Base-by-base conservation (phyloP, 2,797 vertebrate genomes). In the Hypotaenidia okinawae region DNA sequence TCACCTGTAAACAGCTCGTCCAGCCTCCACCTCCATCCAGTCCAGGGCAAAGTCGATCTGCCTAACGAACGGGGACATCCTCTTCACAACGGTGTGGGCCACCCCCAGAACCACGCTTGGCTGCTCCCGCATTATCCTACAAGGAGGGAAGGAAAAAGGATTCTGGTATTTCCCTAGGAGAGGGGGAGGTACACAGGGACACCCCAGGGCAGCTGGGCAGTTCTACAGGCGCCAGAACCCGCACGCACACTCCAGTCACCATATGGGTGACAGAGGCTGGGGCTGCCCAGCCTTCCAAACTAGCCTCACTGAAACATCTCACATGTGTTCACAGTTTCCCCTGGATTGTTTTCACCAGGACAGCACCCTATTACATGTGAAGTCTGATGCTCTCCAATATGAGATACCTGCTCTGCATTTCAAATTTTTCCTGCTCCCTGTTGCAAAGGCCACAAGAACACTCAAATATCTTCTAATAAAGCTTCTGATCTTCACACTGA, bases 21-120 rank as follows among this genome's bases (percentile, higher is more conserved):
- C 99, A 0, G 99, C 99, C 95, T 99, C 99, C 22, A 99, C 97
- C 58, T 99, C 99, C 99, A 99, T 99, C 99, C 99, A 99, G 95
- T 99, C 99, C 87, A 99, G 97, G 5, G 99, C 99, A 2, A 99
- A 99, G 96, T 99, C 99, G 3, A 99, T 99, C 93, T 99, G 99
- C 64, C 99, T 97, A 63, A 99, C 99, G 17, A 99, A 99, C 0
- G 99, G 97, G 0, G 99, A 99, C 98, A 99, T 97, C 55, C 99
- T 98, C 96, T 97, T 98, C 61, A 99, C 99, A 12, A 99, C 98
- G 0, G 98, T 98, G 97, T 99, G 99, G 13, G 99, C 99, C 13
- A 99, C 98, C 0, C 98, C 98, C 57, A 99, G 93, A 75, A 99
- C 99, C 7, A 99, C 97, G 0, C 98, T 96, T 0, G 99, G 99